Evolutionary conservation across 2,113 vertebrate genomes (phyloP).

Genomic region (Rhinopithecus roxellana): DNA sequence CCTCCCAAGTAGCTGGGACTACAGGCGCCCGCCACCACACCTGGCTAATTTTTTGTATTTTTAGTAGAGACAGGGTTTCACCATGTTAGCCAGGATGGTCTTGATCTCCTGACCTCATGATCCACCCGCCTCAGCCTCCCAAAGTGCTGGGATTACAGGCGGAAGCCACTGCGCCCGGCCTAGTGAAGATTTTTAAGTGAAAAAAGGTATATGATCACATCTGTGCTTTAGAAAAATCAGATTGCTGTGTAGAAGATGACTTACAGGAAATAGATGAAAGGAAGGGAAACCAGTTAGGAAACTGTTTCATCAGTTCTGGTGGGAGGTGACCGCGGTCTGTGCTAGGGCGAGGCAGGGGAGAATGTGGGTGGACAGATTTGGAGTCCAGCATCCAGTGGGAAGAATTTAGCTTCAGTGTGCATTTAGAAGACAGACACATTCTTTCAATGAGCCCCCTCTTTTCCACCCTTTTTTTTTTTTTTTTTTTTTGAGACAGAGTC

Average conservation of each 20-base stretch:
- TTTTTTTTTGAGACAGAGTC: no score
- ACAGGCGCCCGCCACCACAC: accelerated
- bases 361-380: no score
- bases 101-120: no score
- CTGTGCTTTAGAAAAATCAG: neutral
- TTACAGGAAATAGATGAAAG: neutral
- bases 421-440: neutral
- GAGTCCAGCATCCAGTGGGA: neutral
- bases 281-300: neutral
- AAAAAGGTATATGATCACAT: neutral
- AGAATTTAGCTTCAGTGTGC: neutral
- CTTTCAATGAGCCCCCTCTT: accelerated
- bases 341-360: accelerated
- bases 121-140: no score
- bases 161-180: no score
- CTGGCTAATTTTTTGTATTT: no score
- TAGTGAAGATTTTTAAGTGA: neutral
- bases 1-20: no score
- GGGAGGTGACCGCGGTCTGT: neutral
- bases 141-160: no score
- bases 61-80: no score
- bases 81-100: no score
- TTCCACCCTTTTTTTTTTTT: no score
- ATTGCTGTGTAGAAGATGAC: neutral
- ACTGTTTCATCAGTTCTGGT: neutral